Evolutionary conservation across 2,888 invertebrate genomes (phyloP).

Genomic region (Cylindroiulus punctatus): DNA sequence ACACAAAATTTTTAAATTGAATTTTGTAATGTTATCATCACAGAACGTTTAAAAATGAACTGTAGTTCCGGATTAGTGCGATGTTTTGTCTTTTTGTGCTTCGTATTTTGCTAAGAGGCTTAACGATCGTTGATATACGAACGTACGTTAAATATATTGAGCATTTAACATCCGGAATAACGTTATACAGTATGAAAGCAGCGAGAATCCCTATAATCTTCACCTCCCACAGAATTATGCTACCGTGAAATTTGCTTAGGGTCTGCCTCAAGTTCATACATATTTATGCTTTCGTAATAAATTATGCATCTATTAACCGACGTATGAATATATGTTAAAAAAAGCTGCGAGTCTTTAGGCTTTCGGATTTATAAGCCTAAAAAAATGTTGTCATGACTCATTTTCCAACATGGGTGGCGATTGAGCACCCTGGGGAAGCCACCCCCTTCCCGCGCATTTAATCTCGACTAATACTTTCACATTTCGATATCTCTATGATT

Average conservation of each 20-base stretch:
- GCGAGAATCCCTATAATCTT: neutral
- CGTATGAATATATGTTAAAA: constrained; percentile 22
- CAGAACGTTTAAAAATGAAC: too few relatives aligned
- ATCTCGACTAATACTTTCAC: neutral
- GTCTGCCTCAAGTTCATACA: constrained; percentile 21
- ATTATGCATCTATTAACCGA: constrained; percentile 3
- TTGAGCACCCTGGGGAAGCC: neutral
- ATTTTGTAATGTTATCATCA: too few relatives aligned
- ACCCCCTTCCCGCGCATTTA: neutral
- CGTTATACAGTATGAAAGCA: neutral
- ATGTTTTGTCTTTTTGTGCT: neutral
- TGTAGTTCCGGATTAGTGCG: neutral
- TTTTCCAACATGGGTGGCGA: neutral
- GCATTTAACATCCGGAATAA: constrained; percentile 31
- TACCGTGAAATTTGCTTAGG: neutral
- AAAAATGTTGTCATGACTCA: neutral
- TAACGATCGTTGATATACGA: neutral
- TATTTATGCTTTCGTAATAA: constrained; percentile 16
- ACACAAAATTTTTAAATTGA: too few relatives aligned
- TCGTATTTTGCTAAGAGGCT: neutral
- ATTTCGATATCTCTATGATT: neutral
- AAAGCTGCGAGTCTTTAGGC: neutral
- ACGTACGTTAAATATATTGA: neutral
- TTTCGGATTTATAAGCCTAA: neutral
- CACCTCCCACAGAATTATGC: neutral